These are phyloP conservation scores for Heliocidaris erythrogramma DNA, from an alignment of 35 echinoderm and acorn worm species.

Conservation along the genomic window DNA sequence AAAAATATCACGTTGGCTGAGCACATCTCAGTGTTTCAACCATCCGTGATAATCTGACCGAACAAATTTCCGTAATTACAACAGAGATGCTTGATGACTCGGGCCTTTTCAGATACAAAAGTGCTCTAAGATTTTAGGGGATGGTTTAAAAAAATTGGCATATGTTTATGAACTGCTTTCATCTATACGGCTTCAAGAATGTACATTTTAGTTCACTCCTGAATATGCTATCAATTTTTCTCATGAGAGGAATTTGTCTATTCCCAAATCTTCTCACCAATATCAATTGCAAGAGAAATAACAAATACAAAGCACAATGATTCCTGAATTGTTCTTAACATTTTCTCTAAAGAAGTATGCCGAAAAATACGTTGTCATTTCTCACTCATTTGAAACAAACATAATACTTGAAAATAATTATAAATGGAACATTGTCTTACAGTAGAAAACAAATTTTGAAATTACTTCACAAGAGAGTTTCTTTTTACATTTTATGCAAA, in stretches of 20 bases:
- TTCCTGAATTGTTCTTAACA: background rate
- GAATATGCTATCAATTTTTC: background rate
- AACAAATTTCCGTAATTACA: background rate
- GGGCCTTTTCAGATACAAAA: background rate
- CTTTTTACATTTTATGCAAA: background rate
- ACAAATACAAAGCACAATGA: no score
- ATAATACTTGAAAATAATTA: background rate
- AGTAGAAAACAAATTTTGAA: background rate
- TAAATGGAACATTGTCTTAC: background rate
- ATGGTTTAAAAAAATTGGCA: background rate
- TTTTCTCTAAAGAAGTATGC: background rate
- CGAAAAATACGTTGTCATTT: background rate
- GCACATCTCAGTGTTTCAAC: no score
- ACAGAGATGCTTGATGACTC: background rate
- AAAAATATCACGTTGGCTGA: background rate
- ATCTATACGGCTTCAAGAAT: background rate
- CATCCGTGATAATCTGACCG: background rate
- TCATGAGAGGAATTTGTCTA: background rate
- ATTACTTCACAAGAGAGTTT: background rate
- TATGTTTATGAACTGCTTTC: background rate
- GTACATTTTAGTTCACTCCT: no score
- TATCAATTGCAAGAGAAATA: no score
- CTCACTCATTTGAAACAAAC: background rate
- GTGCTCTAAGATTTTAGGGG: background rate
- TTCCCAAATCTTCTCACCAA: background rate